phyloP scores from a whole-genome alignment of 2,888 invertebrate genomes.

The Axea sp. region DNA sequence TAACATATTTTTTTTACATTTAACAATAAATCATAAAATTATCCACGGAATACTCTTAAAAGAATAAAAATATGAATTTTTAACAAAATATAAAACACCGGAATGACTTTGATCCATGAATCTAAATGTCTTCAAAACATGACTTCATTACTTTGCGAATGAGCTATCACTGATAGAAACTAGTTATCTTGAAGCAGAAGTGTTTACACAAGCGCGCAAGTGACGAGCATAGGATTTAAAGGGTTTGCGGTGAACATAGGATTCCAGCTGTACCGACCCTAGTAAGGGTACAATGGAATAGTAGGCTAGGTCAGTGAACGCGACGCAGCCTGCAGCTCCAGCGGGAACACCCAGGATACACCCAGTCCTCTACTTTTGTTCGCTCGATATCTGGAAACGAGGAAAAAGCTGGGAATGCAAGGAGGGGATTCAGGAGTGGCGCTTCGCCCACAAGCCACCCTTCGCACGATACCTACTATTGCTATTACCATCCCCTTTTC shows the following conservation, averaged over 20 bases:
- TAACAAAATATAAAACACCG: no score
- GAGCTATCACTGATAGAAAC: not conserved
- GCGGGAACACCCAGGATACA: conserved; percentile 69
- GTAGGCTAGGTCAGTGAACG: conserved; percentile 75
- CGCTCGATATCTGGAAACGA: conserved; percentile 76
- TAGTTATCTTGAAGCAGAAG: conserved; percentile 9
- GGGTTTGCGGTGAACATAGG: conserved; percentile 34
- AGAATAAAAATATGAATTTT: no score
- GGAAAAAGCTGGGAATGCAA: conserved; percentile 52
- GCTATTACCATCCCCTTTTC: conserved; percentile 2
- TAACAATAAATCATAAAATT: no score
- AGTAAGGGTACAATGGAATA: conserved; percentile 61
- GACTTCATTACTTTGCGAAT: no score
- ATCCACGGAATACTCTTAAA: no score
- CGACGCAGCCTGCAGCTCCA: conserved; percentile 67
- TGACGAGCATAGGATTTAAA: conserved; percentile 40
- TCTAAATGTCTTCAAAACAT: no score
- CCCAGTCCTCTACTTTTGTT: conserved; percentile 66
- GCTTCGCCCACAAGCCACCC: conserved; percentile 33
- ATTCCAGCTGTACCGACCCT: conserved; percentile 44
- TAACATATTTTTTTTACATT: no score
- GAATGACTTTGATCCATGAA: no score
- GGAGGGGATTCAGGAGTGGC: conserved; percentile 52
- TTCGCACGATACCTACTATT: conserved; percentile 16
- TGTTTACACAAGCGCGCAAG: conserved; percentile 20